These are phyloP conservation scores for Chelonus insularis DNA, from an alignment of 1,140 invertebrate genomes.

Conservation along the genomic window DNA sequence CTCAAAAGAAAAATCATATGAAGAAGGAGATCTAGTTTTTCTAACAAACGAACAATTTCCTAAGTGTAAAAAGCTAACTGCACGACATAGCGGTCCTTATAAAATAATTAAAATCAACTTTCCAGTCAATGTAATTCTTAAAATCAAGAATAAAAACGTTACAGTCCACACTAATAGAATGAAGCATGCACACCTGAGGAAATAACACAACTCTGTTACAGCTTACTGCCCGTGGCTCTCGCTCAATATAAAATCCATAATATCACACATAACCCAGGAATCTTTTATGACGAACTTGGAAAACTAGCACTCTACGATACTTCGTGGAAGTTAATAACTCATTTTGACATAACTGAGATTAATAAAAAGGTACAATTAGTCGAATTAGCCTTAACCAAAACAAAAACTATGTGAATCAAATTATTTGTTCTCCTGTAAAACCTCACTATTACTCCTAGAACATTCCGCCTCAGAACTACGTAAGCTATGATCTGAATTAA, in stretches of 20 bases:
- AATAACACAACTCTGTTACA: background rate
- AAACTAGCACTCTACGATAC: slow-evolving; percentile 6
- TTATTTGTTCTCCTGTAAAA: background rate
- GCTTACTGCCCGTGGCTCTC: background rate
- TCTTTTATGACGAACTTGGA: slow-evolving; percentile 3
- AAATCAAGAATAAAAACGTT: background rate
- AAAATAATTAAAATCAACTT: background rate
- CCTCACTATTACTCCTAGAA: background rate
- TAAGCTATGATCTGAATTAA: slow-evolving; percentile 1
- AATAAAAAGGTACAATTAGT: background rate
- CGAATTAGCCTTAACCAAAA: slow-evolving; percentile 15
- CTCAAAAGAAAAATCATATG: background rate
- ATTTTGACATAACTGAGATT: slow-evolving; percentile 3
- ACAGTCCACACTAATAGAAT: slow-evolving; percentile 8
- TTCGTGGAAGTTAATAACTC: slow-evolving; percentile 7
- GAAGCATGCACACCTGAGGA: background rate
- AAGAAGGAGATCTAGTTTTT: slow-evolving; percentile 10
- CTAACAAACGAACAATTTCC: slow-evolving; percentile 10
- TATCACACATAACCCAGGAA: slow-evolving; percentile 5
- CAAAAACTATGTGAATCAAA: background rate
- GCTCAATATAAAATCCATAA: slow-evolving; percentile 1
- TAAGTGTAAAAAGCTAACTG: background rate
- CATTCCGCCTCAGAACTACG: background rate
- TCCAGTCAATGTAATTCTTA: background rate
- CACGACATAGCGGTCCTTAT: background rate